Conservation (phyloP, 2,888 invertebrate genomes). For the Zhuqinia jingwanae region DNA sequence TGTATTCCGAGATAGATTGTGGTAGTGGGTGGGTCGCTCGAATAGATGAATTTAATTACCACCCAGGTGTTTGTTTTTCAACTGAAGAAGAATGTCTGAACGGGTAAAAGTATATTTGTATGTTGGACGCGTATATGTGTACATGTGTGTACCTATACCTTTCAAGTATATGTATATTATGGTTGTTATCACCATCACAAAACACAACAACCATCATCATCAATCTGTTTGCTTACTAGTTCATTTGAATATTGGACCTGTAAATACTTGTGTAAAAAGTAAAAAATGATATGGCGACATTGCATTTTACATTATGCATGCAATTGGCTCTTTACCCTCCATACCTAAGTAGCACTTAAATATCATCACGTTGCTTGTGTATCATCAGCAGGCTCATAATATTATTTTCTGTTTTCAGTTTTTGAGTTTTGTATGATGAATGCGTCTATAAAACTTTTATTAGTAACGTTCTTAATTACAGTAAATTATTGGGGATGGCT, state of each 20-base stretch:
- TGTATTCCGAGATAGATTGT: conserved; percentile 53
- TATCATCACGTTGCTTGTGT: background rate
- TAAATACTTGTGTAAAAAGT: too few species aligned
- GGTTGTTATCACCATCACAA: too few species aligned
- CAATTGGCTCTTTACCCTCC: background rate
- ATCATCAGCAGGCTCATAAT: background rate
- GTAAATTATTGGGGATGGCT: background rate
- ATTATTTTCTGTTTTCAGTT: background rate
- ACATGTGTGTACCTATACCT: too few species aligned
- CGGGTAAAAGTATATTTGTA: background rate
- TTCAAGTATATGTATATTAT: too few species aligned
- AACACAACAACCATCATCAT: conserved; percentile 13
- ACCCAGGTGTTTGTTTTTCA: conserved; percentile 67
- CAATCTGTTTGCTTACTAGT: conserved; percentile 53
- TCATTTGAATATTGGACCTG: conserved; percentile 46
- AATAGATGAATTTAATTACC: conserved; percentile 70
- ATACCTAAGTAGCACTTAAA: background rate
- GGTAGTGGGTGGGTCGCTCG: conserved; percentile 62
- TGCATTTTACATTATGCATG: background rate
- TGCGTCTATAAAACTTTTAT: background rate
- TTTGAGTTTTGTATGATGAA: background rate
- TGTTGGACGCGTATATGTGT: too few species aligned
- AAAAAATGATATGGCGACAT: too few species aligned
- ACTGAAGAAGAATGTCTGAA: background rate
- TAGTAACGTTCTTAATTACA: conserved; percentile 23